phyloP scores from a whole-genome alignment of 2,797 vertebrate species.

The Chelidonichthys spinosus region DNA sequence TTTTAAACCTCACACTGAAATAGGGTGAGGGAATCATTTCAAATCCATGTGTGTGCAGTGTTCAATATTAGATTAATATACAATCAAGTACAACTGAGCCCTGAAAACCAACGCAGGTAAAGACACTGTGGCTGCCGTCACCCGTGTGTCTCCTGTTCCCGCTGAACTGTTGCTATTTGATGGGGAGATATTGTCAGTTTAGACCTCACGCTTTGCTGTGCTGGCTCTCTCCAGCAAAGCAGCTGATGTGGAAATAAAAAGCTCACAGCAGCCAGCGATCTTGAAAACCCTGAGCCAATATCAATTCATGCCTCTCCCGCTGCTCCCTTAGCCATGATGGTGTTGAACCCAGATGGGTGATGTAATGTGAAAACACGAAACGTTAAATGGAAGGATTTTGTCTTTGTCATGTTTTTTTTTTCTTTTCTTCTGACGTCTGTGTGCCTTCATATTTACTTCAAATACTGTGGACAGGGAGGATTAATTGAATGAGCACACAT shows the following conservation, averaged over 20 bases:
- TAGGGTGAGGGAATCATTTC: background rate
- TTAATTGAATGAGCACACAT: background rate
- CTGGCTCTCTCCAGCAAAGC: slow-evolving; percentile 12
- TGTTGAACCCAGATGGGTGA: slow-evolving; percentile 16
- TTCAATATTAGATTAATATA: background rate
- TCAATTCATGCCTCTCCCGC: slow-evolving; percentile 36
- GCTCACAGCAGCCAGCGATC: slow-evolving; percentile 30
- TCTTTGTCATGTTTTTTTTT: too few relatives aligned
- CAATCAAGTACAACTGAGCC: background rate
- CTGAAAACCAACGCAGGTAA: slow-evolving; percentile 10
- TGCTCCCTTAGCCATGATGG: slow-evolving; percentile 8
- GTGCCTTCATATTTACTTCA: background rate
- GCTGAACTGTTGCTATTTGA: slow-evolving; percentile 23
- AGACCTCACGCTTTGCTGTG: slow-evolving; percentile 22
- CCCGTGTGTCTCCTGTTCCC: background rate
- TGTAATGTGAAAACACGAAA: background rate
- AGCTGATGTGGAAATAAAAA: slow-evolving; percentile 21
- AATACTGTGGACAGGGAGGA: background rate
- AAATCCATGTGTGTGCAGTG: background rate
- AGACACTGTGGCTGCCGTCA: background rate
- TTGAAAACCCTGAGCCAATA: slow-evolving; percentile 38
- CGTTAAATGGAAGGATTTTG: background rate
- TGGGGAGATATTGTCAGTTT: slow-evolving; percentile 15
- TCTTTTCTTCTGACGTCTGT: background rate
- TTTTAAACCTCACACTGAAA: background rate